A percentile compares a stretch with the other conserved stretches of the same genome.
Conservation (phyloP, 2,797 vertebrate genomes). For the Todus mexicanus region DNA sequence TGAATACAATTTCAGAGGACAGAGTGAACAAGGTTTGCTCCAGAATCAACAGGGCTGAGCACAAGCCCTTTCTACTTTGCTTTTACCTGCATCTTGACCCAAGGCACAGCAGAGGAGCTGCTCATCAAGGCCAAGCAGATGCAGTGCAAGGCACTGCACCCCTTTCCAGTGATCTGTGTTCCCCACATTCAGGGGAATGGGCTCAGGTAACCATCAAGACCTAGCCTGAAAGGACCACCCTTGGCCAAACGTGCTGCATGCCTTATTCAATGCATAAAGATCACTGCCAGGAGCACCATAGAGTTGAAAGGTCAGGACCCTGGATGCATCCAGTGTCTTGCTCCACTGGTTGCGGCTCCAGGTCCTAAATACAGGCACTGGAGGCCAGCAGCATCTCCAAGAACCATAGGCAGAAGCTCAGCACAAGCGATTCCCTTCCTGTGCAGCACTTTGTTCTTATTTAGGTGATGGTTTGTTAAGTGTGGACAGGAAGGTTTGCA, state of each 20-base stretch:
- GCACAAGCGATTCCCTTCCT: not conserved
- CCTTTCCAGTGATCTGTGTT: not conserved
- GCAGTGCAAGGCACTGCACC: not conserved
- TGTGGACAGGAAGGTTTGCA: fast-evolving
- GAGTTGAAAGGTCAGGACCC: not conserved
- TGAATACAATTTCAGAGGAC: not conserved
- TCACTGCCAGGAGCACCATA: not conserved
- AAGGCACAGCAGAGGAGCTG: not conserved
- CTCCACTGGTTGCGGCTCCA: not conserved
- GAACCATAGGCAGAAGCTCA: not conserved
- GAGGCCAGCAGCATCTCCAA: not conserved
- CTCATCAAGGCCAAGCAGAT: not conserved
- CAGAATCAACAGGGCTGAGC: not conserved
- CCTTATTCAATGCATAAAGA: not conserved
- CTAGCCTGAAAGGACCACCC: not conserved
- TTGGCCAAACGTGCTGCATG: not conserved
- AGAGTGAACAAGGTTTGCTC: not conserved
- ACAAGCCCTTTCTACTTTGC: not conserved
- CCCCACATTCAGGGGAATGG: fast-evolving
- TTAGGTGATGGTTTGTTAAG: not conserved
- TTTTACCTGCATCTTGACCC: not conserved
- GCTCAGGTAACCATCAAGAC: not conserved
- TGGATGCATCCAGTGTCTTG: not conserved
- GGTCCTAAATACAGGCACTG: not conserved
- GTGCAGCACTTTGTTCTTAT: not conserved